phyloP scores from a whole-genome alignment of 2,113 vertebrate species.

The Aldabrachelys gigantea region DNA sequence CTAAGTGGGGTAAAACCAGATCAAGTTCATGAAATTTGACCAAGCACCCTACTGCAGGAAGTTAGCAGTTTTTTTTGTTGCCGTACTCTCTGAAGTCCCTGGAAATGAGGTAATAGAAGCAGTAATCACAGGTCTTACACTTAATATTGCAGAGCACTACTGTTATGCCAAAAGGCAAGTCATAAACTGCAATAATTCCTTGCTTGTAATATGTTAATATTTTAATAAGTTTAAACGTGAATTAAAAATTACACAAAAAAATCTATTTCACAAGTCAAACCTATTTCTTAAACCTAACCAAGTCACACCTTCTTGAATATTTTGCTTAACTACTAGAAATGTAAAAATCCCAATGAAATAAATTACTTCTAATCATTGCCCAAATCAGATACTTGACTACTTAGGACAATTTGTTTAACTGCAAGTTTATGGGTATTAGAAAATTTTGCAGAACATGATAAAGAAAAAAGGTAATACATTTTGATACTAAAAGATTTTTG shows the following conservation, averaged over 20 bases:
- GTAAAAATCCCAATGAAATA: not conserved
- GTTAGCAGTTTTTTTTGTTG: not conserved
- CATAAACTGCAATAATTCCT: not conserved
- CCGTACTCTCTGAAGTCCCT: not conserved
- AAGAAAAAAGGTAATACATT: not conserved
- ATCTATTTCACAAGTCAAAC: not conserved
- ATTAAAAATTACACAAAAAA: not conserved
- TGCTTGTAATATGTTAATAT: not conserved
- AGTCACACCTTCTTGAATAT: not conserved
- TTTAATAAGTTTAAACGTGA: not conserved
- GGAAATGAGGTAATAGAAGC: not conserved
- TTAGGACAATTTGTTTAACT: not conserved
- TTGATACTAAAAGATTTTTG: not conserved
- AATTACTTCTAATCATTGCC: not conserved
- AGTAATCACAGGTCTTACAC: not conserved
- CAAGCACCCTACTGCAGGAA: not conserved
- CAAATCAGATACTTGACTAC: not conserved
- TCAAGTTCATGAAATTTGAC: not conserved
- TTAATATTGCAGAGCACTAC: not conserved
- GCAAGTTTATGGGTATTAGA: not conserved
- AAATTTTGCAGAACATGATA: not conserved
- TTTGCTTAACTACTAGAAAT: not conserved
- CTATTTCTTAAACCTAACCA: not conserved
- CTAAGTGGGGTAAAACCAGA: not conserved
- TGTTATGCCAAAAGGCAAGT: not conserved